Base-by-base conservation (phyloP, 2,797 vertebrate genomes). In the Enteromius anoplus region DNA sequence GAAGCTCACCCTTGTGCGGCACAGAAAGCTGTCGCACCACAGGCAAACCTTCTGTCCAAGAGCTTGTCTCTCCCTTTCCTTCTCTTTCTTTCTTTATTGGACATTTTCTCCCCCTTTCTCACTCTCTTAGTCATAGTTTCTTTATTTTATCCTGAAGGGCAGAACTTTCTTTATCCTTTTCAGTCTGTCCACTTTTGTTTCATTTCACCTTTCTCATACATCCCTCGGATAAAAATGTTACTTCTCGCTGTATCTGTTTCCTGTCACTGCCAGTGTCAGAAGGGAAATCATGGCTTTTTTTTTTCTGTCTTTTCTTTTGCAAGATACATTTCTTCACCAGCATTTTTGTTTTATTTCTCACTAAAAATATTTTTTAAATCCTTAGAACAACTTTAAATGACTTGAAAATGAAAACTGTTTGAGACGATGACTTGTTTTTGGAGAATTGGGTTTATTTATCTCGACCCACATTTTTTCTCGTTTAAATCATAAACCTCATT, bases 21-120 rank as follows among this genome's bases (percentile, higher is more conserved):
- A 88, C 88, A 66, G 86, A 89, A 88, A 92, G 88, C 89, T 88
- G 82, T 84, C 86, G 88, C 89, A 92, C 91, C 87, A 87, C 89
- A 83, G 92, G 89, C 91, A 88, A 92, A 88, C 91, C 87, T 88
- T 88, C 86, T 88, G 80, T 89, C 87, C 66, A 85, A 85, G 85
- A 86, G 86, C 78, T 84, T 81, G 77, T 91, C 87, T 88, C 71
- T 53, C 49, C 72, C 34, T 55, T 53, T 78, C 47, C 53, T 53
- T 40, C 21, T 49, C 73, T 58, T 37, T 75, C 42, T 55, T 26
- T 49, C 34, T 73, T 42, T 80, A 51, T 85, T 86, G 62, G 19
- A 4, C 4, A 55, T 58, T 42, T 17, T 79, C 19, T 60, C 23
- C 23, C 37, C 53, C 11, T 66, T 66, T 32, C 15, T 37, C 19